These are phyloP conservation scores for Apeira syringaria DNA, from an alignment of 2,888 invertebrate genomes.

Conservation along the genomic window DNA sequence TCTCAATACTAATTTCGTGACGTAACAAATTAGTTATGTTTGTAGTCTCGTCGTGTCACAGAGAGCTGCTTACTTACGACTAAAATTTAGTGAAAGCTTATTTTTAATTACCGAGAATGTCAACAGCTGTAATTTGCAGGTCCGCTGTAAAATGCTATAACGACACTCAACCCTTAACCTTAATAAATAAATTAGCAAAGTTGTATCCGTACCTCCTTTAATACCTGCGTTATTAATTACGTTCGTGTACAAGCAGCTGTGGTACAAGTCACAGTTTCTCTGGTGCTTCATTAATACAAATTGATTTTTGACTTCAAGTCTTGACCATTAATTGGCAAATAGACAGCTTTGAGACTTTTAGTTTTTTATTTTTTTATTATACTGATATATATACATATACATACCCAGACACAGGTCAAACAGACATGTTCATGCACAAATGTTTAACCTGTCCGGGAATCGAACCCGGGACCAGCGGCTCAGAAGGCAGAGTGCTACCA, in stretches of 20 bases:
- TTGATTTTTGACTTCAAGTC: too few species aligned
- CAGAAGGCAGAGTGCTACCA: too few species aligned
- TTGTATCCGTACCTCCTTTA: conserved; percentile 11
- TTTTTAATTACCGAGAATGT: conserved; percentile 29
- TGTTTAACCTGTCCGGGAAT: too few species aligned
- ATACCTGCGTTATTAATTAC: conserved; percentile 2
- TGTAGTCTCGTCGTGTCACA: conserved; percentile 1
- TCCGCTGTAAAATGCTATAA: conserved; percentile 28
- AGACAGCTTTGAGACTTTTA: too few species aligned
- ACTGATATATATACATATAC: too few species aligned
- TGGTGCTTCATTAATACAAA: conserved; percentile 12
- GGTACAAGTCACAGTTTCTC: conserved; percentile 15
- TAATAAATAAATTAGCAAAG: conserved; percentile 29
- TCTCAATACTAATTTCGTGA: background rate
- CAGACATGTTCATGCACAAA: too few species aligned
- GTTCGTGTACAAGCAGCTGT: too few species aligned
- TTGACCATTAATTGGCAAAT: too few species aligned
- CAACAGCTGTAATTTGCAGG: conserved; percentile 29
- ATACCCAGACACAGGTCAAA: too few species aligned
- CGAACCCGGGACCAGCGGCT: too few species aligned
- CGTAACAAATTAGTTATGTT: conserved; percentile 3
- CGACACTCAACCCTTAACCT: conserved; percentile 28
- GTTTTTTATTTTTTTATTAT: too few species aligned
- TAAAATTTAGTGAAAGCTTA: conserved; percentile 25
- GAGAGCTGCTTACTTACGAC: conserved; percentile 18